phyloP scores from a whole-genome alignment of 2,113 vertebrate species.

The Anhinga anhinga region DNA sequence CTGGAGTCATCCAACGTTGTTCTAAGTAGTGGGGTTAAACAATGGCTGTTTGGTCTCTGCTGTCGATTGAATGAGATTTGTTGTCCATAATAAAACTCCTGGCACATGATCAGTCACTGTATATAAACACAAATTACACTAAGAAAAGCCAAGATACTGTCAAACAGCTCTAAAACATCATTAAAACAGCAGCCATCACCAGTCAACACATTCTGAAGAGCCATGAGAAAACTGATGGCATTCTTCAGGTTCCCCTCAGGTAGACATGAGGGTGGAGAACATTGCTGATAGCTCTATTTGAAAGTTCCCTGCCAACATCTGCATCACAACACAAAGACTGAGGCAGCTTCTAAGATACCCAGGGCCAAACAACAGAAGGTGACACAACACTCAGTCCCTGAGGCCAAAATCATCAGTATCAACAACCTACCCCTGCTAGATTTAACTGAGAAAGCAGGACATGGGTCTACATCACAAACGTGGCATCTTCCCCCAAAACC shows the following conservation, averaged over 20 bases:
- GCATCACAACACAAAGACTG: not conserved
- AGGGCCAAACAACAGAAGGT: not conserved
- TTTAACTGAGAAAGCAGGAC: not conserved
- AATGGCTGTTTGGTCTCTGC: not conserved
- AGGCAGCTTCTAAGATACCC: not conserved
- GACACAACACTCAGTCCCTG: not conserved
- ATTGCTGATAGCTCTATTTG: not conserved
- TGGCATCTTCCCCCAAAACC: not conserved
- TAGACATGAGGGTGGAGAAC: not conserved
- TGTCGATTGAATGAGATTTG: not conserved
- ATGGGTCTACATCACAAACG: not conserved
- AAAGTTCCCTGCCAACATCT: not conserved
- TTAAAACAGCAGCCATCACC: not conserved
- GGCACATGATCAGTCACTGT: not conserved
- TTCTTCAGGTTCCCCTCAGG: not conserved
- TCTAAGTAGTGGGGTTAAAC: not conserved
- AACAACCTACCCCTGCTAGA: not conserved
- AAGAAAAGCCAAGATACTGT: not conserved
- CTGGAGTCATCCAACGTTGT: not conserved
- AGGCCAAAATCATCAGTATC: not conserved
- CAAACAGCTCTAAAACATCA: not conserved
- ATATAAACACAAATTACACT: not conserved
- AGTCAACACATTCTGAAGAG: not conserved
- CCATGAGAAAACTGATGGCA: accelerated
- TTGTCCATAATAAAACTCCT: not conserved